Conservation (phyloP, 53 echinoderm and acorn worm species). For the Crossaster papposus region DNA sequence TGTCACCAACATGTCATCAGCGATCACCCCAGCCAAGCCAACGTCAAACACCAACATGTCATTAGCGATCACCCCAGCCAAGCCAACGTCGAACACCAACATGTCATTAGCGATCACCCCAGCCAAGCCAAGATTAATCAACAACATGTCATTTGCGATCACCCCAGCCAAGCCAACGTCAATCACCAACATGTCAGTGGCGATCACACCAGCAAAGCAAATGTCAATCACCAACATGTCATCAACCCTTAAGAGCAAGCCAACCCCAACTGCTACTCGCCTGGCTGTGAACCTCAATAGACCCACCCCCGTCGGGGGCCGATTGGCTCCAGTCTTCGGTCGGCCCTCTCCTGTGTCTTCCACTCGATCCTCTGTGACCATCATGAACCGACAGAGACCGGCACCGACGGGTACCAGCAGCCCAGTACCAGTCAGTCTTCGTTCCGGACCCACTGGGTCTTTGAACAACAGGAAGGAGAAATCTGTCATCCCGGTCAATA, state of each 20-base stretch:
- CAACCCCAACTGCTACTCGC: not conserved
- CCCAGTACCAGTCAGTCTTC: not conserved
- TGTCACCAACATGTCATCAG: too few species aligned
- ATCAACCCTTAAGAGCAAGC: not conserved
- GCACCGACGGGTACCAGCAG: conserved; percentile 3
- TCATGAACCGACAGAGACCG: conserved; percentile 11
- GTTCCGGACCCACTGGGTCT: conserved; percentile 9
- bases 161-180: not conserved
- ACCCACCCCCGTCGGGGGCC: not conserved
- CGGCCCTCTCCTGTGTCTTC: conserved; percentile 43
- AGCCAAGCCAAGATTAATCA: not conserved
- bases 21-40: not conserved
- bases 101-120: too few species aligned
- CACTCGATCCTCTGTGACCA: conserved; percentile 21
- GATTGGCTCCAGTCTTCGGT: conserved; percentile 29
- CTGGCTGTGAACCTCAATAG: not conserved
- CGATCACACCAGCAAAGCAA: conserved; percentile 2
- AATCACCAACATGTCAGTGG: not conserved
- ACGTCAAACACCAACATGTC: too few species aligned
- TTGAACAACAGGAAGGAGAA: conserved; percentile 32
- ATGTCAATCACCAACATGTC: conserved; percentile 35
- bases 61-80: conserved; percentile 1
- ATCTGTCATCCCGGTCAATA: not conserved
- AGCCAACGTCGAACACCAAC: too few species aligned
- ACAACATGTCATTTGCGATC: not conserved